Base-by-base conservation (phyloP, 2,797 vertebrate species). In the Threskiornis aethiopicus region DNA sequence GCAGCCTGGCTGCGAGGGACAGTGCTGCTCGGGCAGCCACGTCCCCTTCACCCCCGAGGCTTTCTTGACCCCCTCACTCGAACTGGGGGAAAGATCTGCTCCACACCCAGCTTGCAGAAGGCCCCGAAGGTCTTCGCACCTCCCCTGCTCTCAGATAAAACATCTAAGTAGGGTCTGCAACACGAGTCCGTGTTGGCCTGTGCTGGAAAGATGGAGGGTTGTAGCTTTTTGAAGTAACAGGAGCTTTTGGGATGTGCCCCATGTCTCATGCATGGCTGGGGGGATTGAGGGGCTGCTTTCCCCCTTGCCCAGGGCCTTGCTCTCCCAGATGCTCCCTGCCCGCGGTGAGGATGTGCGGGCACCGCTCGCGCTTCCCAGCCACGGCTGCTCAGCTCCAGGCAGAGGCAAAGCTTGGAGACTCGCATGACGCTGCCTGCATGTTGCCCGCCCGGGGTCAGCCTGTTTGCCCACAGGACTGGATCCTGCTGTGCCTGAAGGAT, bases 41-140 rank as follows among this genome's bases (percentile, higher is more conserved):
- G 0, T 62, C 22, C 35, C 55, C 84, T 51, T 57, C 11, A 1
- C 31, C 44, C 31, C 16, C 1, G 0, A 70, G 42, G 47, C 67
- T 81, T 80, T 49, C 84, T 49, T 4, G 0, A 18, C 31, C 28
- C 71, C 33, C 16, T 67, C 20, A 12, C 54, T 87, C 5, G 0
- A 3, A 2, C 4, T 5, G 4, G 6, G 17, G 39, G 35, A 17
- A 28, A n/a, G 66, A 47, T 51, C 22, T 78, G 44, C 51, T 73
- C 90, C 3, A 0, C 47, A 39, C 49, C 76, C 54, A 69, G 46
- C 72, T 37, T 39, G 42, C 87, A 72, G 79, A 66, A 61, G 39
- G 14, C 41, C 47, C 79, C 0, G 0, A 5, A 54, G 73, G 4
- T 58, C 46, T 81, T 72, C 7, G 5, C 35, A 18, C 20, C 59